A percentile compares a stretch with the other conserved stretches of the same genome.
These are phyloP conservation scores for Hesperophylax magnus DNA, from an alignment of 1,140 invertebrate species.

Conservation along the genomic window DNA sequence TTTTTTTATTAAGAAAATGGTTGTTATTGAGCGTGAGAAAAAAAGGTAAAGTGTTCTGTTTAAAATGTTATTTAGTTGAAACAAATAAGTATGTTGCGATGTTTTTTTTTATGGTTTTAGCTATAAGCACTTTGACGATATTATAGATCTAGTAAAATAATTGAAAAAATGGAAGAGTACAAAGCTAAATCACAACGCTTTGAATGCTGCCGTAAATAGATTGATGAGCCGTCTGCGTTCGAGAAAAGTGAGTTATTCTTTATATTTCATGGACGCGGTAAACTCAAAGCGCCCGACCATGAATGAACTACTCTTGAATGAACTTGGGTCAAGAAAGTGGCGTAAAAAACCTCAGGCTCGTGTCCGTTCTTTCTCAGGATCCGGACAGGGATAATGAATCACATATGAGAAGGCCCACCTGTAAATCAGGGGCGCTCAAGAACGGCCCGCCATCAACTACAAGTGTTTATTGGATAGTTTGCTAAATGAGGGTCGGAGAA, in stretches of 20 bases:
- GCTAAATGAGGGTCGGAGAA: slow-evolving; percentile 55
- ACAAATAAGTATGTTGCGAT: too few relatives aligned
- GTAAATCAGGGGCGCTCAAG: slow-evolving; percentile 41
- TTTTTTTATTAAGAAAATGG: too few relatives aligned
- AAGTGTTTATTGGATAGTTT: slow-evolving; percentile 57
- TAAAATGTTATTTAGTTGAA: too few relatives aligned
- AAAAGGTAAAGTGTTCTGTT: too few relatives aligned
- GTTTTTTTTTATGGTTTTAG: too few relatives aligned
- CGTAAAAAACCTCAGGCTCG: slow-evolving; percentile 30
- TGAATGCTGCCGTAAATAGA: not conserved
- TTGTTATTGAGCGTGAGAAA: too few relatives aligned
- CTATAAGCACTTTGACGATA: too few relatives aligned
- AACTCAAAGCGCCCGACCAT: slow-evolving; percentile 18
- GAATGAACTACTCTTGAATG: slow-evolving; percentile 30
- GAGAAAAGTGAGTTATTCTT: slow-evolving; percentile 7
- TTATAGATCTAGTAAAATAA: too few relatives aligned
- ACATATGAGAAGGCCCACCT: slow-evolving; percentile 31
- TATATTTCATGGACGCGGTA: slow-evolving; percentile 20
- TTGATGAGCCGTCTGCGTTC: not conserved
- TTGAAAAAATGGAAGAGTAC: too few relatives aligned
- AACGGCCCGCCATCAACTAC: slow-evolving; percentile 51
- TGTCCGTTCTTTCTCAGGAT: not conserved
- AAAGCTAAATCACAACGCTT: not conserved
- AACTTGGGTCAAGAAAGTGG: not conserved
- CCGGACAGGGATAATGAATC: slow-evolving; percentile 17